Conservation (phyloP, 2,888 invertebrate species). For the Therioaphis trifolii region DNA sequence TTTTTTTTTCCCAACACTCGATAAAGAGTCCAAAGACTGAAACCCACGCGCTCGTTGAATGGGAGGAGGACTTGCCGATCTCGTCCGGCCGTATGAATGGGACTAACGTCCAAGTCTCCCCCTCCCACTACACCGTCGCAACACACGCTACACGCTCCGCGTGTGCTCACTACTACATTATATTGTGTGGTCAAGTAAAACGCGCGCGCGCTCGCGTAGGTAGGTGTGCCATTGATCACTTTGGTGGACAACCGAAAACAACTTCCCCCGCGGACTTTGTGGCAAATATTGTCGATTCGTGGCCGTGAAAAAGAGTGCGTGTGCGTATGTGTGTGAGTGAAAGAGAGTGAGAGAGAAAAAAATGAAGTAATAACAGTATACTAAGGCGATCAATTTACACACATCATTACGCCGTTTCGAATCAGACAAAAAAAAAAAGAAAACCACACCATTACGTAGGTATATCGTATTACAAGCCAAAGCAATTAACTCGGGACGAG, state of each 20-base stretch:
- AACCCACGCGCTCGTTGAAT: constrained; percentile 51
- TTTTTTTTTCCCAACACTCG: neutral
- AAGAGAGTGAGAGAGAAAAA: neutral
- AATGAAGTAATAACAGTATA: neutral
- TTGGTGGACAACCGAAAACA: constrained; percentile 34
- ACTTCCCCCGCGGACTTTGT: constrained; percentile 26
- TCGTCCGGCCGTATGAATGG: constrained; percentile 46
- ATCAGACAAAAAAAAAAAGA: neutral
- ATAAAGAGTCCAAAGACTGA: neutral
- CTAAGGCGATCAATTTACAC: constrained; percentile 20
- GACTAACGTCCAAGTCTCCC: constrained; percentile 1
- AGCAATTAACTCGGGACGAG: neutral
- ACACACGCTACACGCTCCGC: neutral
- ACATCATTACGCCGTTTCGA: neutral
- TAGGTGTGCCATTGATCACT: constrained; percentile 52
- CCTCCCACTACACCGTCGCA: neutral
- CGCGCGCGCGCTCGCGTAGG: constrained; percentile 10
- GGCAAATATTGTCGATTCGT: no score
- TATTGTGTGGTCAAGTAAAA: neutral
- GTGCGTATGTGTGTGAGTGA: no score
- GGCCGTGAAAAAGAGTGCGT: no score
- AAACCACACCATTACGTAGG: neutral
- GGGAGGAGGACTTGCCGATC: constrained; percentile 26
- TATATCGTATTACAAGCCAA: neutral
- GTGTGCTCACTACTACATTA: neutral